Base-by-base conservation (phyloP, 2,113 vertebrate species). In the cattle (Bos taurus) region DNA sequence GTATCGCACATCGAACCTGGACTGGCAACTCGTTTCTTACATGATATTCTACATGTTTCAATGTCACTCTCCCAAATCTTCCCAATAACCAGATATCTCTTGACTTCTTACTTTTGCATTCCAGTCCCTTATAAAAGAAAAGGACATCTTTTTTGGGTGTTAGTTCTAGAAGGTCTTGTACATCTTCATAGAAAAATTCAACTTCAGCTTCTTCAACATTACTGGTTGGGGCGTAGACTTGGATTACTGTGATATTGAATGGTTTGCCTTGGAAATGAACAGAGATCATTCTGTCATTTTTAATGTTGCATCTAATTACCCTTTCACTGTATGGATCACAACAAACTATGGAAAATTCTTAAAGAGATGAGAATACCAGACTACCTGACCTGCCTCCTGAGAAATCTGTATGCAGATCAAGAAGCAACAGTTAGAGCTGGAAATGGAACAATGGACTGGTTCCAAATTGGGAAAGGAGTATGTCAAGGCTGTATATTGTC, bases 181-280 rank as follows among this genome's bases (percentile, higher is more conserved):
- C 10, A 40, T 71, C n/a, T 25, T 40, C 67, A 74, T 13, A 74
- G n/a, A 40, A 40, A 5, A 1, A 0, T 74, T 40, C 19, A 74
- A 13, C n/a, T 74, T 74, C 67, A 74, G 21, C 5, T 64, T n/a
- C 67, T 74, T 40, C 10, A 74, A 40, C 36, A 2, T 67, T 67
- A 67, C 33, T 67, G 7, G 33, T 40, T 74, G 10, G 19, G 67
- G 10, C 19, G 40, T 6, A 74, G 2, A 23, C 5, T 40, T 74
- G 67, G 19, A 74, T 40, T 74, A 40, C 67, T 74, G 10, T 23
- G 10, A 23, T 74, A 40, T 25, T 74, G n/a, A 74, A 74, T 40
- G 36, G 19, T 40, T 74, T 74, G 67, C 67, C n/a, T 71, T 40
- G 19, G 19, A 71, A 71, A 40, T 23, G 5, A 71, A 71, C n/a